These are phyloP conservation scores for Pachydiplax longipennis DNA, from an alignment of 2,888 invertebrate species.

Conservation along the genomic window DNA sequence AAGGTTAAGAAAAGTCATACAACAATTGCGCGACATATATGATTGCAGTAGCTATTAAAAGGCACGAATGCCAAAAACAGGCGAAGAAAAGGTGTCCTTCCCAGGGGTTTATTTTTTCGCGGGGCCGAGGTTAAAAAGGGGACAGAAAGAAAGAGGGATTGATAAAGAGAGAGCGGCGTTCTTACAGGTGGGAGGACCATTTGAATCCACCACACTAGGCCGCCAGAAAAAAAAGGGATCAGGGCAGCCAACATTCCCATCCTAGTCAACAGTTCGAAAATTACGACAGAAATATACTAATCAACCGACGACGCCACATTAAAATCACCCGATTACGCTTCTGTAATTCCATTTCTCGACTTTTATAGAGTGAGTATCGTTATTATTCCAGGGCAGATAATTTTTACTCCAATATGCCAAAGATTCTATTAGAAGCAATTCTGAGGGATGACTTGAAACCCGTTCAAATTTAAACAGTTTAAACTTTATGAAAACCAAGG, in stretches of 20 bases:
- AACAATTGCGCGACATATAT: background rate
- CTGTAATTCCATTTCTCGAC: no score
- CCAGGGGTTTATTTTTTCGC: background rate
- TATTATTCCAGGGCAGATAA: no score
- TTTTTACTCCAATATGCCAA: no score
- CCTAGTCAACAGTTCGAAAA: no score
- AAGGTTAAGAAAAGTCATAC: background rate
- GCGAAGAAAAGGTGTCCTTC: background rate
- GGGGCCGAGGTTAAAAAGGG: background rate
- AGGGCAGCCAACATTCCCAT: background rate
- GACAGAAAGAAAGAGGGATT: slow-evolving; percentile 45
- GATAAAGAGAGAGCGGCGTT: slow-evolving; percentile 47
- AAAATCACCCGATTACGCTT: no score
- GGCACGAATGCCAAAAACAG: background rate
- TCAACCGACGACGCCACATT: no score
- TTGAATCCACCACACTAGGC: slow-evolving; percentile 50
- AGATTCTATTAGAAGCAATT: no score
- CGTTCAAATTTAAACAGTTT: no score
- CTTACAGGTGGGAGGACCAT: slow-evolving; percentile 46
- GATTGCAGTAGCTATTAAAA: background rate
- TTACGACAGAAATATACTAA: no score
- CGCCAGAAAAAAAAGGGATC: slow-evolving; percentile 50
- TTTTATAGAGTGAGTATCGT: no score
- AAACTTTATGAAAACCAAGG: no score
- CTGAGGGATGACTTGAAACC: no score